Evolutionary conservation across 2,797 vertebrate genomes (phyloP).

Genomic region (Pseudochirops cupreus): DNA sequence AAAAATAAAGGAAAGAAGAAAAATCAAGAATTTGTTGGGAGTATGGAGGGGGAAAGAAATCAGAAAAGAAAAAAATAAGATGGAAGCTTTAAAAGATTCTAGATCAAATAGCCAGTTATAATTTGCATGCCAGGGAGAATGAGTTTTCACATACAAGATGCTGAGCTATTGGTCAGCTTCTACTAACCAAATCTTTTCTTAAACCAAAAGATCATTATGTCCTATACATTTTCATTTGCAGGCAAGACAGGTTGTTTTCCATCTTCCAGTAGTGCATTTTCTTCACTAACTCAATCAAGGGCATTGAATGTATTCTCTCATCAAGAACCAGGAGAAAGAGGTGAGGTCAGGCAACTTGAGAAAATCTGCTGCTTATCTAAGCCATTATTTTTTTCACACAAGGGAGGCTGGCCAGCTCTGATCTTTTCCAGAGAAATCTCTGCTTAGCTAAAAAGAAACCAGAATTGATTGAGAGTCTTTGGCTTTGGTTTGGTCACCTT

Average conservation of each 20-base stretch:
- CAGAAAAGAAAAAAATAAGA: background rate
- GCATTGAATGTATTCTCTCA: constrained; percentile 65
- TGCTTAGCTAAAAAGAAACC: constrained; percentile 63
- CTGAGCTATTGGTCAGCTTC: background rate
- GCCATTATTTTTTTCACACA: constrained; percentile 15
- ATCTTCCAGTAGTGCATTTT: background rate
- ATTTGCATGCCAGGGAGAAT: background rate
- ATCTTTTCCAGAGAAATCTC: constrained; percentile 56
- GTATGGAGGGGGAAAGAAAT: background rate
- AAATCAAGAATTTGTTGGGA: background rate
- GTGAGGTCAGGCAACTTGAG: constrained; percentile 49
- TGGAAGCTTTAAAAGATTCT: background rate
- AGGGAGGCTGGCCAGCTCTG: constrained; percentile 20
- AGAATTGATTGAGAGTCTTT: constrained; percentile 53
- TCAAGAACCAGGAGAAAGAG: constrained; percentile 37
- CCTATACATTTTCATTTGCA: rapidly evolving
- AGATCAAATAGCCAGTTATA: background rate
- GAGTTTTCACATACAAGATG: background rate
- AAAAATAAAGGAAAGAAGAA: background rate
- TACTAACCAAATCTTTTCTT: background rate
- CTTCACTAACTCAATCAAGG: constrained; percentile 60
- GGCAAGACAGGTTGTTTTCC: background rate
- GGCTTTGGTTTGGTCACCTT: constrained; percentile 37
- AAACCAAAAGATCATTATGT: background rate
- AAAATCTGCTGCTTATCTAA: constrained; percentile 10